Percentiles rank a stretch among this genome's conserved stretches.
phyloP scores from a whole-genome alignment of 2,113 vertebrate genomes.

The Rhegmatorhina hoffmannsi region DNA sequence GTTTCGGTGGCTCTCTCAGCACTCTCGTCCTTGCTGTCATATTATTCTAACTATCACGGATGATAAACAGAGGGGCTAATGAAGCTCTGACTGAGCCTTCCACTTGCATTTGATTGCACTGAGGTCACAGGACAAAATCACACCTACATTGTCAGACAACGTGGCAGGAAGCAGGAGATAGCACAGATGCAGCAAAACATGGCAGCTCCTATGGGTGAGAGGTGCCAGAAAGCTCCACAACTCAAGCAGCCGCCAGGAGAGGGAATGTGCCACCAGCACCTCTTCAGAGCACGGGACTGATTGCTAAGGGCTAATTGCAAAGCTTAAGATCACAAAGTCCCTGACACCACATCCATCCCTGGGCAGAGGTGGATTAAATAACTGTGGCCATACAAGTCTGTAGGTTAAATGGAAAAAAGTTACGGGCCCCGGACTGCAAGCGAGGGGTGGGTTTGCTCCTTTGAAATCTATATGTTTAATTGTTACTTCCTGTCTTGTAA shows the following conservation, averaged over 20 bases:
- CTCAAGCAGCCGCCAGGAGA: neutral
- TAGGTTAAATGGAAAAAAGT: neutral
- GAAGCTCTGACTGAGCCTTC: neutral
- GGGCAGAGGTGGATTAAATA: neutral
- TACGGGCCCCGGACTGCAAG: neutral
- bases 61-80: neutral
- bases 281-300: neutral
- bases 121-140: neutral
- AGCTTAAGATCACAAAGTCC: neutral
- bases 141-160: fast-evolving
- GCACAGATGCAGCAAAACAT: neutral
- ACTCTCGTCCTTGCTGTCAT: neutral
- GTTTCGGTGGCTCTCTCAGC: fast-evolving
- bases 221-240: neutral
- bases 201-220: fast-evolving
- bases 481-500: neutral
- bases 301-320: neutral
- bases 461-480: neutral
- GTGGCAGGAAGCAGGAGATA: neutral
- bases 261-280: neutral
- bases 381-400: neutral
- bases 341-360: neutral
- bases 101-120: neutral
- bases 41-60: neutral
- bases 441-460: neutral